Evolutionary conservation across 2,888 invertebrate genomes (phyloP).

Genomic region (Anarsia innoxiella): DNA sequence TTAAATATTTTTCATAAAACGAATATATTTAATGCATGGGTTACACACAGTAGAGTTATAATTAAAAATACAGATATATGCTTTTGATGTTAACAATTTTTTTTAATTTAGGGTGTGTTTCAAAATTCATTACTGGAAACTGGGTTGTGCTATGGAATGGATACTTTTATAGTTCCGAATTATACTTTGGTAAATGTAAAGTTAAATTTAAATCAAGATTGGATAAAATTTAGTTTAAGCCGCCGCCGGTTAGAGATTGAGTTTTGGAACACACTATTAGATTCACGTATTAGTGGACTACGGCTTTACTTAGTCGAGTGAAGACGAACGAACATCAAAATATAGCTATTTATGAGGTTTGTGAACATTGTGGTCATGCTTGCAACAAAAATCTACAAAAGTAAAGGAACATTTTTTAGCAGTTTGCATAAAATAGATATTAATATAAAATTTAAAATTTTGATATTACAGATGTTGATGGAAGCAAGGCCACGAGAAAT

Average conservation of each 20-base stretch:
- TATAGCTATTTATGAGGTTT: slow-evolving; percentile 38
- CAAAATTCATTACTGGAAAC: no score
- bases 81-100: slow-evolving; percentile 48
- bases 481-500: slow-evolving; percentile 36
- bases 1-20: slow-evolving; percentile 38
- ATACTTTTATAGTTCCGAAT: no score
- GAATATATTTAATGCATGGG: slow-evolving; percentile 40
- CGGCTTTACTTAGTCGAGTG: slow-evolving; percentile 46
- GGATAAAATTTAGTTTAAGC: no score
- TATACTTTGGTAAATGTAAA: no score
- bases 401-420: slow-evolving; percentile 21
- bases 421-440: no score
- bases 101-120: no score
- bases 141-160: no score
- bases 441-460: slow-evolving; percentile 19
- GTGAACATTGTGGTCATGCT: slow-evolving; percentile 36
- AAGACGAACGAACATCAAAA: slow-evolving; percentile 23
- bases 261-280: no score
- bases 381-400: slow-evolving; percentile 31
- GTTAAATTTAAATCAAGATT: no score
- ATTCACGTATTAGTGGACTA: slow-evolving; percentile 34
- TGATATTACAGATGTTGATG: slow-evolving; percentile 29
- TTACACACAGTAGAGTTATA: slow-evolving; percentile 33
- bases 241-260: no score
- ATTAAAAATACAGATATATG: slow-evolving; percentile 31